Base-by-base conservation (phyloP, 1,140 invertebrate species). In the Sycobia sp. region DNA sequence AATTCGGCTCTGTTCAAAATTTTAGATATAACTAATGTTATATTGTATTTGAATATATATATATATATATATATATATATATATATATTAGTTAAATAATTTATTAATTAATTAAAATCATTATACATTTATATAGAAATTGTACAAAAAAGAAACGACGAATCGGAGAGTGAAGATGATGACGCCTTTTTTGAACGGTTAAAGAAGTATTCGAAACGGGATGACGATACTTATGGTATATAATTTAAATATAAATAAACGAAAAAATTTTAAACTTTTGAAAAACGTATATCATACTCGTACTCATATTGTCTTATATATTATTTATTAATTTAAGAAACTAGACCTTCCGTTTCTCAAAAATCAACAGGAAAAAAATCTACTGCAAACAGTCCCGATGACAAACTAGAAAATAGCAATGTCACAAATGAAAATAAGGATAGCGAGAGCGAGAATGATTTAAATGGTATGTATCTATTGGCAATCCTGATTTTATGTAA, bases 181-280 rank as follows among this genome's bases (percentile, higher is more conserved):
- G 66, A 73, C 9, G 69, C 70, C 9, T 53, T 74, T 20, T 66
- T 77, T 3, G 72, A 76, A 22, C 69, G 62, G 53, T 46, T 76
- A 13, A 76, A 69, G 50, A 71, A 69, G 32, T 74, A 69, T 53
- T 70, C 70, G 54, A 56, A 14, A 60, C 29, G 34, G 41, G 39
- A 58, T 18, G 22, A 65, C 34, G 23, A 27, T 5, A 18, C 51
- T 2, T 14, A 32, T 38, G 59, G 59, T 54, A 54, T 18, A 43
- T 61, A 3, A 44, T 41, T 29, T 55, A 41, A 20, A 34, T 7
- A 18, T 44, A 20, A 2, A 44, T 18, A 22, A 9, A 44, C 7
- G 18, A 34, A n/a, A 10, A 13, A 18, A 49, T 23, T 41, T 43
- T 32, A n/a, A 41, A 44, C 14, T 46, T 47, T 44, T 36, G n/a